Percentiles rank a stretch among this genome's conserved stretches.
These are phyloP conservation scores for Dasypolia templi DNA, from an alignment of 2,888 invertebrate genomes.

Conservation along the genomic window DNA sequence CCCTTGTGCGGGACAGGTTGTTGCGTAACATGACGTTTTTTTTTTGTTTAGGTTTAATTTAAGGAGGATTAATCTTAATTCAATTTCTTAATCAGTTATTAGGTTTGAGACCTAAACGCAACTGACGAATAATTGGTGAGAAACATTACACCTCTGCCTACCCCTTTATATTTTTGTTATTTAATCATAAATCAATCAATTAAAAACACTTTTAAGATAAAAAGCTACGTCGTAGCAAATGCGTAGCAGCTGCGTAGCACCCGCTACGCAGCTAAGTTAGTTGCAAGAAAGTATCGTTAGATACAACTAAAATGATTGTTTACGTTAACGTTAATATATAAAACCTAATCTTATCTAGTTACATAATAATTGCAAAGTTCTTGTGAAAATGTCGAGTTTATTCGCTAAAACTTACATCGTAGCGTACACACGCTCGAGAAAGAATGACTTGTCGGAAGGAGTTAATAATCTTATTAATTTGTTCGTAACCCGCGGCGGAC, in stretches of 20 bases:
- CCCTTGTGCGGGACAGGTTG: slow-evolving; percentile 77
- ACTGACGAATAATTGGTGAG: too few relatives aligned
- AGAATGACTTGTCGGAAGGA: slow-evolving; percentile 89
- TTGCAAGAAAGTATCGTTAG: not conserved
- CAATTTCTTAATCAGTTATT: slow-evolving; percentile 3
- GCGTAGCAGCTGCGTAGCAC: slow-evolving; percentile 43
- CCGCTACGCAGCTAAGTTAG: slow-evolving; percentile 38
- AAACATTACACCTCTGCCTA: not conserved
- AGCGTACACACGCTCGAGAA: slow-evolving; percentile 69
- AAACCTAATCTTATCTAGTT: not conserved
- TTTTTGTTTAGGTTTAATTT: slow-evolving; percentile 61
- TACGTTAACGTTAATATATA: not conserved
- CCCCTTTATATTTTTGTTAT: not conserved
- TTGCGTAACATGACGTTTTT: slow-evolving; percentile 66
- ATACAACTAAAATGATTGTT: not conserved
- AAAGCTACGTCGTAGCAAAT: slow-evolving; percentile 23
- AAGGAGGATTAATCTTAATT: slow-evolving; percentile 11
- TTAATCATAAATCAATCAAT: too few relatives aligned
- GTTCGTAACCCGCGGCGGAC: slow-evolving; percentile 84
- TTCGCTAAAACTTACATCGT: slow-evolving; percentile 26
- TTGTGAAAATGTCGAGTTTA: slow-evolving; percentile 9
- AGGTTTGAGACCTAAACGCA: too few relatives aligned
- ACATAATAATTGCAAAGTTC: slow-evolving; percentile 37
- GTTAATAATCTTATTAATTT: slow-evolving; percentile 90
- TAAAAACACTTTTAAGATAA: not conserved